Percentiles rank a stretch among this genome's conserved stretches.
Evolutionary conservation across 2,888 invertebrate species (phyloP).

Genomic region (Tetramorium bicarinatum): DNA sequence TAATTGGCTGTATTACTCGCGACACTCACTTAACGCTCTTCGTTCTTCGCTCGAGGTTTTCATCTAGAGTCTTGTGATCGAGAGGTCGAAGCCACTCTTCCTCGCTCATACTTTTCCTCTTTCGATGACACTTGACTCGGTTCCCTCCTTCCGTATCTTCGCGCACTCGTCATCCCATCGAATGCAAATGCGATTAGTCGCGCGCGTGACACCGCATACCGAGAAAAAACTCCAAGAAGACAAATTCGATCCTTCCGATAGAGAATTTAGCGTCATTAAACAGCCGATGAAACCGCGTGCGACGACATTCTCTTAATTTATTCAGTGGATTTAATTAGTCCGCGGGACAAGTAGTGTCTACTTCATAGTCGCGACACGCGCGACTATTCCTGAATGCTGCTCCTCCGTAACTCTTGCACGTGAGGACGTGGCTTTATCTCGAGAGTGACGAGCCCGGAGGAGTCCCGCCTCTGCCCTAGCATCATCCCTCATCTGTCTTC

Average conservation of each 20-base stretch:
- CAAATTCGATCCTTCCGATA: neutral
- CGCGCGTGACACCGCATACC: constrained; percentile 39
- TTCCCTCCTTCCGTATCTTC: constrained; percentile 26
- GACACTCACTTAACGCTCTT: constrained; percentile 29
- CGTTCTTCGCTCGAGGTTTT: constrained; percentile 16
- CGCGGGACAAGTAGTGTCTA: constrained; percentile 13
- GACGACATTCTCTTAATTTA: constrained; percentile 33
- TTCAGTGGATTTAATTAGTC: constrained; percentile 35
- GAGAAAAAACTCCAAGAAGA: neutral
- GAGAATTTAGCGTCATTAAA: constrained; percentile 11
- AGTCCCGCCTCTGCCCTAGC: constrained; percentile 45
- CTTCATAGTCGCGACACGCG: constrained; percentile 32
- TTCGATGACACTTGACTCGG: constrained; percentile 7
- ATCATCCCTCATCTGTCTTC: constrained; percentile 43
- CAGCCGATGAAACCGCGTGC: neutral
- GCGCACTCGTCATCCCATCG: constrained; percentile 27
- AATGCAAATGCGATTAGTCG: constrained; percentile 61
- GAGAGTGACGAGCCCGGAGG: constrained; percentile 50
- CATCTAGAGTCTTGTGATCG: neutral
- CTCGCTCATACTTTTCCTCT: neutral
- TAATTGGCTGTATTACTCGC: neutral
- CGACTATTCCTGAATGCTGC: constrained; percentile 3
- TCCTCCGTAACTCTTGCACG: constrained; percentile 32
- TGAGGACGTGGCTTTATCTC: constrained; percentile 48
- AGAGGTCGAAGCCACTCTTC: constrained; percentile 4